phyloP scores from a whole-genome alignment of 2,113 vertebrate species.

The Hypocryptadius cinnamomeus region DNA sequence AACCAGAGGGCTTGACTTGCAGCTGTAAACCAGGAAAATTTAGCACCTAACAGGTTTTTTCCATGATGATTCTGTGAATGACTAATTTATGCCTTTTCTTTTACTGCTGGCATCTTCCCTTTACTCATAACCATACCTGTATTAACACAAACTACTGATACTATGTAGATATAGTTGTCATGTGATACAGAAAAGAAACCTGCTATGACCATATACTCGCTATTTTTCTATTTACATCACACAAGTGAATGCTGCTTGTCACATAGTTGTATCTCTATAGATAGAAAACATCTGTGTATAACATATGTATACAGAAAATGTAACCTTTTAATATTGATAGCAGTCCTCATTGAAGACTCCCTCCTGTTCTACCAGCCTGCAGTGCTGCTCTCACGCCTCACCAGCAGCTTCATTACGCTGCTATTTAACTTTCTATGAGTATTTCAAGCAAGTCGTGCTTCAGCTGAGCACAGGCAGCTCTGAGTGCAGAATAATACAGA shows the following conservation, averaged over 20 bases:
- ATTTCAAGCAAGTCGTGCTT: background rate
- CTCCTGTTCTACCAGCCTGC: background rate
- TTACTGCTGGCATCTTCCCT: background rate
- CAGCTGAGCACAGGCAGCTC: background rate
- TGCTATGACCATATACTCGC: accelerated
- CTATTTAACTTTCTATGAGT: background rate
- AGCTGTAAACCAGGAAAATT: background rate
- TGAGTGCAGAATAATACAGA: background rate
- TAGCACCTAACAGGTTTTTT: background rate
- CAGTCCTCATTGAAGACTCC: background rate
- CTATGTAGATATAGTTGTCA: background rate
- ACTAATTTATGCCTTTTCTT: background rate
- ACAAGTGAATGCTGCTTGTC: background rate
- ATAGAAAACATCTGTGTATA: background rate
- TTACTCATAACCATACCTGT: background rate
- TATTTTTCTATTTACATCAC: background rate
- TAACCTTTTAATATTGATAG: accelerated
- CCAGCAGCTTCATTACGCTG: background rate
- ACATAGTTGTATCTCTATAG: background rate
- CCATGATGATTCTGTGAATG: background rate
- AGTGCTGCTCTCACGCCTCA: accelerated
- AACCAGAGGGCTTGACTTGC: background rate
- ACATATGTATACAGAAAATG: background rate
- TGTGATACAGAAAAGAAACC: background rate
- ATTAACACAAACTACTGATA: background rate